A percentile compares a stretch with the other conserved stretches of the same genome.
These are phyloP conservation scores for Thymelicus acteon DNA, from an alignment of 2,888 invertebrate genomes.

Conservation along the genomic window DNA sequence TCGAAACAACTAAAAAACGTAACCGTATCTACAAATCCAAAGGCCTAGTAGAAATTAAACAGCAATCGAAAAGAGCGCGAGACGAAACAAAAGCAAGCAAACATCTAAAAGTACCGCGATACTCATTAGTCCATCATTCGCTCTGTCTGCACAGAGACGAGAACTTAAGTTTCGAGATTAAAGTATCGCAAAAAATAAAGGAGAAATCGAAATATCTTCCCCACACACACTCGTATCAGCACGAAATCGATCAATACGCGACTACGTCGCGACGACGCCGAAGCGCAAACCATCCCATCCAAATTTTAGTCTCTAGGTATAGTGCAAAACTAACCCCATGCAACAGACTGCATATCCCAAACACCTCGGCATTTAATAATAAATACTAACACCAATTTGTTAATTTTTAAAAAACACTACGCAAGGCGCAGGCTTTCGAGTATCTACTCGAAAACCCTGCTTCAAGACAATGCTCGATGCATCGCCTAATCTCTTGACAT, in stretches of 20 bases:
- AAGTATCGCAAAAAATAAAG: slow-evolving; percentile 48
- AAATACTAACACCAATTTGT: slow-evolving; percentile 71
- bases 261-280: slow-evolving; percentile 11
- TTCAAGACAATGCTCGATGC: slow-evolving; percentile 31
- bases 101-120: slow-evolving; percentile 27
- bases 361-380: slow-evolving; percentile 65
- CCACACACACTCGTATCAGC: slow-evolving; percentile 40
- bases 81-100: slow-evolving; percentile 44
- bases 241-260: slow-evolving; percentile 41
- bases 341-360: slow-evolving; percentile 80
- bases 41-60: slow-evolving; percentile 53
- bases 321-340: slow-evolving; percentile 53
- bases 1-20: slow-evolving; percentile 69
- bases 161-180: slow-evolving; percentile 14
- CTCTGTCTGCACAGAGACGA: neutral
- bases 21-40: slow-evolving; percentile 55
- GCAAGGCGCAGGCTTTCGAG: slow-evolving; percentile 52
- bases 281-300: slow-evolving; percentile 18
- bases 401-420: slow-evolving; percentile 52
- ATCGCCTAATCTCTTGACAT: slow-evolving; percentile 11
- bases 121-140: neutral
- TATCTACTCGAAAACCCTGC: slow-evolving; percentile 47
- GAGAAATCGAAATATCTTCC: slow-evolving; percentile 62
- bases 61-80: slow-evolving; percentile 61
- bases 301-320: slow-evolving; percentile 26